phyloP scores from a whole-genome alignment of 2,888 invertebrate species.

The Chloroclysta siterata region DNA sequence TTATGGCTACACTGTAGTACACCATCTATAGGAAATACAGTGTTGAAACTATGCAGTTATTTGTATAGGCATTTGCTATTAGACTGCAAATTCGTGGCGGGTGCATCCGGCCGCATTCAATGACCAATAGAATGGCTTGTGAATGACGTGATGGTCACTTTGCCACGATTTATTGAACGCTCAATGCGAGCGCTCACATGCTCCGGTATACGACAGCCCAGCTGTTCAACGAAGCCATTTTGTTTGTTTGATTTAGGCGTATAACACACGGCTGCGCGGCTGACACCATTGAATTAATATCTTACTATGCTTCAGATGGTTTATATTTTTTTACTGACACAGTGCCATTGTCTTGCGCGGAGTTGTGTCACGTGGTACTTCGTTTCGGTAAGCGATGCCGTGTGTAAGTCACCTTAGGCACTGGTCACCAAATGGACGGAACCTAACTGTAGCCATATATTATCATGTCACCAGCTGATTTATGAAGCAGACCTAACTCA shows the following conservation, averaged over 20 bases:
- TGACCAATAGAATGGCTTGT: conserved; percentile 26
- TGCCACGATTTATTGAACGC: conserved; percentile 22
- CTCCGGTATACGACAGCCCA: neutral
- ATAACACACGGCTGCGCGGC: neutral
- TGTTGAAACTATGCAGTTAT: neutral
- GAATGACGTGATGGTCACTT: conserved; percentile 29
- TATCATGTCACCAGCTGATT: neutral
- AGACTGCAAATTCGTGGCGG: conserved; percentile 11
- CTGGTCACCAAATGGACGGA: neutral
- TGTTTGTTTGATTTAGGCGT: neutral
- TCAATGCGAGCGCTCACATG: conserved; percentile 14
- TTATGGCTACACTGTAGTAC: neutral
- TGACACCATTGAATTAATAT: neutral
- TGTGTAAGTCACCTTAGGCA: neutral
- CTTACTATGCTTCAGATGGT: neutral
- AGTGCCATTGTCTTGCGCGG: neutral
- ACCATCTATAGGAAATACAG: neutral
- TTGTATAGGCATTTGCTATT: conserved; percentile 8
- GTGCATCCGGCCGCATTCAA: conserved; percentile 19
- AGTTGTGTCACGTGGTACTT: neutral
- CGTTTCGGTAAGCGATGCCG: neutral
- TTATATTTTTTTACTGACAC: neutral
- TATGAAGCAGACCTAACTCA: neutral
- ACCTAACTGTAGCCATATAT: neutral
- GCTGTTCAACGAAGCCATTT: conserved; percentile 5